Base-by-base conservation (phyloP, 2,797 vertebrate genomes). In the Hapalemur alaotrensis region DNA sequence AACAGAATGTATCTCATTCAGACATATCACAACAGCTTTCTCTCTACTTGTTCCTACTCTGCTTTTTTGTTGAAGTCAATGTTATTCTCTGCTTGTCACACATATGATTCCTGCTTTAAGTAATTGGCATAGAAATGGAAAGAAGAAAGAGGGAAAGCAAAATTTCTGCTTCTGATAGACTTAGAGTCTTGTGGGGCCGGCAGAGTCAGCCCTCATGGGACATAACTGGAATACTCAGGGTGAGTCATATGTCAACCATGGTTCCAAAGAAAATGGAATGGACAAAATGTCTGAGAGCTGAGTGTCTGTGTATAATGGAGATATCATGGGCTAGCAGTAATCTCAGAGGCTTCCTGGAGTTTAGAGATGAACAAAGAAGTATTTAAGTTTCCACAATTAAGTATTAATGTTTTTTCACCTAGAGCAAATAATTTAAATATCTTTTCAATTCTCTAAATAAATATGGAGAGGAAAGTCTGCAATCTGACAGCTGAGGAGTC, bases 401-500 rank as follows among this genome's bases (percentile, higher is more conserved):
- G 23, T 91, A 59, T 82, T 89, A 95, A 86, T 91, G 38, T 48
- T 79, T 46, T 95, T 89, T 85, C 10, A 65, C 8, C n/a, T 83
- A 93, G 70, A 91, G 86, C 6, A 65, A 59, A 78, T 75, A 78
- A 61, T 69, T 95, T 73, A 93, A 83, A 70, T 79, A 6, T 13
- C 69, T 73, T 97, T 96, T 95, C 73, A 91, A 63, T 87, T 97
- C 35, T 94, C 75, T 95, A 22, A 97, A 95, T 70, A 95, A 93
- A 97, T 72, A 86, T 12, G 84, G 52, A 70, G 10, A 63, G 0
- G 32, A 72, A 89, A 89, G n/a, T 46, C 46, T 83, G 4, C 35
- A 83, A 63, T 85, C 70, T 57, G 25, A 88, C 25, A 89, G 25
- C 72, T 48, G 32, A 93, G 32, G 46, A 67, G 30, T 73, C 89